Base-by-base conservation (phyloP, 2,113 vertebrate species). In the Rattus rattus region DNA sequence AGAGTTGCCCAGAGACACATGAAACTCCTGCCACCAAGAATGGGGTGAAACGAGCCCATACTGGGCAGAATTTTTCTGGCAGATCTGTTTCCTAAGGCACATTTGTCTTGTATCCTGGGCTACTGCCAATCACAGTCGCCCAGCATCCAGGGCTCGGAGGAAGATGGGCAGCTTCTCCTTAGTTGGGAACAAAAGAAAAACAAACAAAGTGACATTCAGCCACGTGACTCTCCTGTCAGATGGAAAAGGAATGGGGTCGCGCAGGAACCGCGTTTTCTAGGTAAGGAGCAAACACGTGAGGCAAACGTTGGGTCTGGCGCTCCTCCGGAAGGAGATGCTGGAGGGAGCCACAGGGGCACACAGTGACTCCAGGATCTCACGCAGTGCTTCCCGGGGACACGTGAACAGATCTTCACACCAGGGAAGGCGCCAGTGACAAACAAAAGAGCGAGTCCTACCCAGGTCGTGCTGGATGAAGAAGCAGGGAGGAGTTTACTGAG, bases 91-190 rank as follows among this genome's bases (percentile, higher is more conserved):
- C 97, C 96, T 94, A 92, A 96, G 93, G 89, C 94, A 43, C 77
- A 90, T 96, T 97, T 94, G 77, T 96, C 88, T 96, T 84, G 88
- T 87, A 47, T 91, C 94, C 96, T 96, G 97, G 96, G 87, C 77
- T 19, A 0, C 96, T 95, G 96, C 96, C 97, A 98, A 89, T 92
- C 95, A 83, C 88, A 95, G 95, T 69, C 72, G 94, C 91, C 88
- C 61, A 22, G 91, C 43, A 39, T 93, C 88, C 96, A 97, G 91
- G 92, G 85, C 96, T 92, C 4, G 0, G 75, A 96, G 96, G 93
- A 94, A 97, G 97, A 97, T 56, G 54, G 96, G 92, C 96, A 92
- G 92, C 95, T 95, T 95, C 94, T 97, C 96, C 96, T 93, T 93
- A 26, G 94, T 88, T 80, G 65, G 2, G 5, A 96, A 97, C 97